These are phyloP conservation scores for Oreochromis aureus DNA, from an alignment of 2,113 vertebrate species.

Conservation along the genomic window DNA sequence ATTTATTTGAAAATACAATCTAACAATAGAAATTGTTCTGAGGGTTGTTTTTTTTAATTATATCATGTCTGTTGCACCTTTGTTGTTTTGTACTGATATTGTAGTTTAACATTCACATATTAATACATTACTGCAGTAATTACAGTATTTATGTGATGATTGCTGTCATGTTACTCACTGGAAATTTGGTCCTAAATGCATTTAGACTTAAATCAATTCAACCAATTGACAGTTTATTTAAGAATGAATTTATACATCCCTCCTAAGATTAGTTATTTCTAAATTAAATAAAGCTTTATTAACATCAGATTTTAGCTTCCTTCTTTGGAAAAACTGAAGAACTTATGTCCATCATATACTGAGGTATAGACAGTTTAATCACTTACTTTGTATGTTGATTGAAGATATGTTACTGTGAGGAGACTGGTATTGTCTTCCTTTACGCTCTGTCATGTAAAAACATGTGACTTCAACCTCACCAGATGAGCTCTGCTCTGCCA, in stretches of 20 bases:
- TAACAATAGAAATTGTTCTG: rapidly evolving
- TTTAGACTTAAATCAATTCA: background rate
- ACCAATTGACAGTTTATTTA: background rate
- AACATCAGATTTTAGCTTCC: rapidly evolving
- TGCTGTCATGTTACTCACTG: background rate
- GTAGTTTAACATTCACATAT: background rate
- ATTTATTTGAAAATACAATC: rapidly evolving
- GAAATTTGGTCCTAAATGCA: background rate
- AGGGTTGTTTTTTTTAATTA: rapidly evolving
- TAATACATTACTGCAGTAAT: background rate
- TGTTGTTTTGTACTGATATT: background rate
- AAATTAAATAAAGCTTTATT: background rate
- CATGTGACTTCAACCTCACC: background rate
- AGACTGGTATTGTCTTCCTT: background rate
- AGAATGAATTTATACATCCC: background rate
- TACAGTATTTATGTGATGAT: background rate
- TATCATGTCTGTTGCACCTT: rapidly evolving
- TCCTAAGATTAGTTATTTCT: rapidly evolving
- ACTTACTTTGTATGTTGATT: background rate
- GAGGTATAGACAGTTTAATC: background rate
- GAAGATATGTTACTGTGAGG: rapidly evolving
- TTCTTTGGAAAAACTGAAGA: rapidly evolving
- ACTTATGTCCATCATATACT: background rate
- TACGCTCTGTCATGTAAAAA: background rate
- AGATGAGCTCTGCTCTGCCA: background rate